Evolutionary conservation across 2,888 invertebrate genomes (phyloP).

Genomic region (Drosophila parthenogenetica): DNA sequence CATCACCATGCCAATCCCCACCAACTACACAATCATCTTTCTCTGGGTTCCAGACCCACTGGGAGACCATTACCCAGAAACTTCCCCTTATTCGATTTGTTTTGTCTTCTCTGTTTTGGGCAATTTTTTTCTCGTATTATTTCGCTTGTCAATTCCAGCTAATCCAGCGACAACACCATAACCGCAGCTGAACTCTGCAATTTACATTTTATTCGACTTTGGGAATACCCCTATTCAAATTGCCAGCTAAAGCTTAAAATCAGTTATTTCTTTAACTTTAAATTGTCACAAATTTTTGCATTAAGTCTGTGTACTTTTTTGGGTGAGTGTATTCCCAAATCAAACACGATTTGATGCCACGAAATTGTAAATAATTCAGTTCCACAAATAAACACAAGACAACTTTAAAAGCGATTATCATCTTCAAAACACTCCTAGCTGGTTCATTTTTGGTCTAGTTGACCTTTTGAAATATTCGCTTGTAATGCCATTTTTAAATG

Average conservation of each 20-base stretch:
- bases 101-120: constrained; percentile 14
- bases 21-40: constrained; percentile 69
- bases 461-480: constrained; percentile 21
- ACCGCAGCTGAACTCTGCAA: constrained; percentile 7
- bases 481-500: neutral
- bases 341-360: constrained; percentile 48
- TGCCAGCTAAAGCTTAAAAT: constrained; percentile 5
- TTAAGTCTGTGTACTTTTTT: constrained; percentile 9
- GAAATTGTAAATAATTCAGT: constrained; percentile 48
- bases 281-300: neutral
- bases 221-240: constrained; percentile 17
- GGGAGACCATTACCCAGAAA: constrained; percentile 2
- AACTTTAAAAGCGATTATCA: constrained; percentile 32
- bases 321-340: constrained; percentile 21
- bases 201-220: constrained; percentile 15
- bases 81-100: constrained; percentile 21
- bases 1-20: constrained; percentile 22
- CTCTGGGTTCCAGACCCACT: neutral
- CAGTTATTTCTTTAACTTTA: neutral
- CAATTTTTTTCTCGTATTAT: constrained; percentile 49
- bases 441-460: neutral
- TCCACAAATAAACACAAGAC: constrained; percentile 14
- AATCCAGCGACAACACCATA: constrained; percentile 33
- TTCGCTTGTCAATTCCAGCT: constrained; percentile 58
- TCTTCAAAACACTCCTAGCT: constrained; percentile 31